phyloP scores from a whole-genome alignment of 1,140 invertebrate species.

The Pseudomyrmex sp. region DNA sequence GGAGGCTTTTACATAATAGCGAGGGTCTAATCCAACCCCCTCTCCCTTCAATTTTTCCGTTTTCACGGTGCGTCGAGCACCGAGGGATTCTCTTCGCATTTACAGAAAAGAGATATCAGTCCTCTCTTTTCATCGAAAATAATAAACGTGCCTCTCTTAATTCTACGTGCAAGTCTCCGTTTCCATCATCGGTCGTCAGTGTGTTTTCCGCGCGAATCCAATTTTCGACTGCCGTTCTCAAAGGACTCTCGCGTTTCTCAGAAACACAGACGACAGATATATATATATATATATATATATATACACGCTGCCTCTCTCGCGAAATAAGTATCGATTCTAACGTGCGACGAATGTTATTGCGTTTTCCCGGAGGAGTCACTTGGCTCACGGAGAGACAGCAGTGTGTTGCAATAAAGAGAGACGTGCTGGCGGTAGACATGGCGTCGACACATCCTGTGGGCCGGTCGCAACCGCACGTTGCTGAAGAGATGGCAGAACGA shows the following conservation, averaged over 20 bases:
- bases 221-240: constrained; percentile 3
- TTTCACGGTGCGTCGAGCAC: constrained; percentile 70
- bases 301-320: constrained; percentile 17
- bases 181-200: not conserved
- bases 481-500: constrained; percentile 72
- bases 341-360: constrained; percentile 68
- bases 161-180: not conserved
- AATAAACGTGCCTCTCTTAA: not conserved
- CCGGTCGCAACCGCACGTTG: constrained; percentile 52
- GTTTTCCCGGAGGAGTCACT: constrained; percentile 66
- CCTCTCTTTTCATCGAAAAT: constrained; percentile 6
- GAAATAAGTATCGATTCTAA: constrained; percentile 58
- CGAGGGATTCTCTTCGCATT: constrained; percentile 64
- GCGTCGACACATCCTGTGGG: constrained; percentile 66
- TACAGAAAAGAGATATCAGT: not conserved
- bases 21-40: constrained; percentile 66
- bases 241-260: constrained; percentile 2
- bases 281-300: constrained; percentile 30
- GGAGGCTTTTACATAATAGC: constrained; percentile 75
- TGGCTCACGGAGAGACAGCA: constrained; percentile 48
- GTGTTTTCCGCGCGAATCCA: constrained; percentile 10
- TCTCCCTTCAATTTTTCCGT: constrained; percentile 51
- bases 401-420: constrained; percentile 73
- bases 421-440: constrained; percentile 70
- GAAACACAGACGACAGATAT: constrained; percentile 25